Conservation (phyloP, 2,113 vertebrate genomes). For the Micromys minutus region DNA sequence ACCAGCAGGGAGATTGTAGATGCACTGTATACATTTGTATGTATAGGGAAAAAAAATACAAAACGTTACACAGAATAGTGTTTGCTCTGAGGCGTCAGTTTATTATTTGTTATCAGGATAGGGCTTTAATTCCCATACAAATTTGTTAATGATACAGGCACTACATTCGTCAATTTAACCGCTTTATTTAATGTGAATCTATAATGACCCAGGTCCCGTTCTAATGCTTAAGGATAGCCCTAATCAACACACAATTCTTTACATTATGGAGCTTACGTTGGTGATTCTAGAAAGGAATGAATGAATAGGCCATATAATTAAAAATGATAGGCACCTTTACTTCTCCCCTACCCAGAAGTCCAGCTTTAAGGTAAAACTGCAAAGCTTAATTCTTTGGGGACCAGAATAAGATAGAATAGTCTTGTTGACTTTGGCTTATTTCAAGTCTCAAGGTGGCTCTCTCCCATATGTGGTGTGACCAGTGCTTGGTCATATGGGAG, state of each 20-base stretch:
- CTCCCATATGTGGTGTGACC: background rate
- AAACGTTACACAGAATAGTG: background rate
- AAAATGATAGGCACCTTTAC: conserved; percentile 21
- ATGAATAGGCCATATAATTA: background rate
- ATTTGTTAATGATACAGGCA: conserved; percentile 1
- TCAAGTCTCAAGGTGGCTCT: conserved; percentile 1
- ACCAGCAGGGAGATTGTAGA: background rate
- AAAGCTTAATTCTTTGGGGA: conserved; percentile 36
- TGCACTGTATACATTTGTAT: background rate
- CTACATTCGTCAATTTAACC: too few relatives aligned
- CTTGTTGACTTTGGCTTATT: conserved; percentile 14
- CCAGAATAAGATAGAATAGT: background rate
- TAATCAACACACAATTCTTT: background rate
- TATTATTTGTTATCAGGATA: background rate
- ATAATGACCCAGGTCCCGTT: background rate
- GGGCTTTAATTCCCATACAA: conserved; percentile 21
- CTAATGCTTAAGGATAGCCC: background rate
- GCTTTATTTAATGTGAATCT: background rate
- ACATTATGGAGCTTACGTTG: background rate
- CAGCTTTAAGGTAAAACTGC: conserved; percentile 19
- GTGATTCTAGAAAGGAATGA: background rate
- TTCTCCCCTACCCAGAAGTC: background rate
- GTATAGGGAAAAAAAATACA: background rate
- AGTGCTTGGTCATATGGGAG: conserved; percentile 31
- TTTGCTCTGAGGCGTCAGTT: background rate